A percentile compares a stretch with the other conserved stretches of the same genome.
Conservation (phyloP, 2,797 vertebrate species). For the Scolopax rusticola region DNA sequence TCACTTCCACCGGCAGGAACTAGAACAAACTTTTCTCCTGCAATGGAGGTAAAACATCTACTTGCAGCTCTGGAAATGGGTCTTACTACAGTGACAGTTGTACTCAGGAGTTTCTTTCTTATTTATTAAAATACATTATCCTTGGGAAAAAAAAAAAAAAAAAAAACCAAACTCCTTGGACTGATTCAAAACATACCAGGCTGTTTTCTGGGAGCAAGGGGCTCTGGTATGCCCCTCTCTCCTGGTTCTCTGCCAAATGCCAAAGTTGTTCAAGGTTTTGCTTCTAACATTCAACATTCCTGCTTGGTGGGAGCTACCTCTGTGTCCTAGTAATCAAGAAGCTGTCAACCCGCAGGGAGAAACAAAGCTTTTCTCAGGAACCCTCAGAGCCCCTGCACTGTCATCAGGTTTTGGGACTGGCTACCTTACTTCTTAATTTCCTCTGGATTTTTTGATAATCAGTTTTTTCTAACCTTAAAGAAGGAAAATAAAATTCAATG, state of each 20-base stretch:
- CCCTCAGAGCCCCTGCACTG: neutral
- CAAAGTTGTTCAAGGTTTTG: slow-evolving; percentile 28
- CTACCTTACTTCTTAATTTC: neutral
- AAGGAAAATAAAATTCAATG: neutral
- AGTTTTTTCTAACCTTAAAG: neutral
- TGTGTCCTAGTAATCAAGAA: slow-evolving; percentile 1
- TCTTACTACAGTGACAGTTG: neutral
- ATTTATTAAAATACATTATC: neutral
- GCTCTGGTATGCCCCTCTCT: neutral
- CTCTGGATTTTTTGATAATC: neutral
- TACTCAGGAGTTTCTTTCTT: neutral
- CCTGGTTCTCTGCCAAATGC: neutral
- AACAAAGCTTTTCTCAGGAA: neutral
- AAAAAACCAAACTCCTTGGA: neutral
- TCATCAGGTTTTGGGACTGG: neutral
- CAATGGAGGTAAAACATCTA: neutral
- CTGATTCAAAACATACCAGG: neutral
- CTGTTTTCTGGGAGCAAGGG: neutral
- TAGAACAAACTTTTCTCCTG: neutral
- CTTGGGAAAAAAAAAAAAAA: neutral
- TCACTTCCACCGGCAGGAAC: neutral
- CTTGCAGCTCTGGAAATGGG: neutral
- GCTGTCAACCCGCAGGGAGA: neutral
- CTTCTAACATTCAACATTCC: neutral
- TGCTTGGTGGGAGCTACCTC: neutral